Evolutionary conservation across 2,888 invertebrate species (phyloP).

Genomic region (Hemistola chrysoprasaria): DNA sequence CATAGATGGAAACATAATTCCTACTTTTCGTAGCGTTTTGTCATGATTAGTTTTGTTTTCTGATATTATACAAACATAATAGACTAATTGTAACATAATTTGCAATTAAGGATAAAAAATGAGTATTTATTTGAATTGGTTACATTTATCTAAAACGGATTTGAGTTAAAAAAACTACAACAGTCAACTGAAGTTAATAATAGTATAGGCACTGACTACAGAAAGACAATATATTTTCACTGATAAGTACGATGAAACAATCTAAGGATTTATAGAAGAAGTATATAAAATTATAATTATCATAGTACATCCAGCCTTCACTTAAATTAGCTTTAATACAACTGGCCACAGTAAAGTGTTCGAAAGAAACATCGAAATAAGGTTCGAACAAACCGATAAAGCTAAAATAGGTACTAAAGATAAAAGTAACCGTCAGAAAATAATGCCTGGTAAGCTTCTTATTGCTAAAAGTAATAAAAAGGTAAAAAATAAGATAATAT

Average conservation of each 20-base stretch:
- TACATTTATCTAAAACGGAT: conserved; percentile 1
- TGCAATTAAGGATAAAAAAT: conserved; percentile 21
- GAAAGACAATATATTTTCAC: conserved; percentile 2
- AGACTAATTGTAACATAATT: neutral
- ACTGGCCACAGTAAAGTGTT: conserved; percentile 77
- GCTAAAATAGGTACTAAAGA: conserved; percentile 30
- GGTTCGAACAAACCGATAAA: conserved; percentile 42
- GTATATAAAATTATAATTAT: conserved; percentile 40
- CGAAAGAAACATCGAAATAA: conserved; percentile 55
- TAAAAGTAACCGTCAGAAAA: conserved; percentile 27
- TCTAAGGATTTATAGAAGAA: conserved; percentile 32
- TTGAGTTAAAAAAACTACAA: conserved; percentile 14
- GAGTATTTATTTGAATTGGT: conserved; percentile 29
- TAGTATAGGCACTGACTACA: conserved; percentile 14
- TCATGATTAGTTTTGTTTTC: conserved; percentile 30
- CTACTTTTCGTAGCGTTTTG: neutral
- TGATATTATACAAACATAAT: no score
- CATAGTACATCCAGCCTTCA: conserved; percentile 60
- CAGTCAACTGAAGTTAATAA: conserved; percentile 11
- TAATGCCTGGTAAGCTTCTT: conserved; percentile 57
- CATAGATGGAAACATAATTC: neutral
- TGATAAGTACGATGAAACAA: conserved; percentile 12
- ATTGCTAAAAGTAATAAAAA: conserved; percentile 59
- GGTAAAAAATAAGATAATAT: conserved; percentile 68
- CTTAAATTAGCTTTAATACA: conserved; percentile 71